Conservation (phyloP, 2,888 invertebrate species). For the Amblyjoppa proteus region DNA sequence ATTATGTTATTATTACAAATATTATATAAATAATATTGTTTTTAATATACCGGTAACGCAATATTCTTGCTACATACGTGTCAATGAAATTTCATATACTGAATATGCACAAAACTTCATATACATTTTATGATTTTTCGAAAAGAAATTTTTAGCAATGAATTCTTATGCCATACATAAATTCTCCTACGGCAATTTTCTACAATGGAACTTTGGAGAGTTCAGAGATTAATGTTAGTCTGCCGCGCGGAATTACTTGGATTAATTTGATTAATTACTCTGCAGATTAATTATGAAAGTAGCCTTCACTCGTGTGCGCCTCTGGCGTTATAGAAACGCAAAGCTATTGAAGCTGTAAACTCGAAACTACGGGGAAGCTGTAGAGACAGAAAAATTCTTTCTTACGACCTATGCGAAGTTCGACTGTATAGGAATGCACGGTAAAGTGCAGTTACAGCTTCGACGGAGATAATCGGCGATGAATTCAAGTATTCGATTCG, state of each 20-base stretch:
- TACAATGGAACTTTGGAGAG: neutral
- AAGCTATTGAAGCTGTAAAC: neutral
- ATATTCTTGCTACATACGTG: too few relatives aligned
- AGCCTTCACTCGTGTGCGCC: neutral
- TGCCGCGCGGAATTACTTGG: neutral
- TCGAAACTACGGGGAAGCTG: neutral
- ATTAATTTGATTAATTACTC: neutral
- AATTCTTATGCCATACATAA: neutral
- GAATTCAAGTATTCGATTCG: slow-evolving; percentile 64
- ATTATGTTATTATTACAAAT: too few relatives aligned
- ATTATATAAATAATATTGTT: too few relatives aligned
- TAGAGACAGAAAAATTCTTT: neutral
- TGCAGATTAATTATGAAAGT: neutral
- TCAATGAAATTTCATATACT: too few relatives aligned
- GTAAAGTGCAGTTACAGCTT: neutral
- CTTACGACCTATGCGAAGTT: neutral
- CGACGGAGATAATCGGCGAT: slow-evolving; percentile 58
- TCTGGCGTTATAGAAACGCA: neutral
- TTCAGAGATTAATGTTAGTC: neutral
- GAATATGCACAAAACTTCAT: too few relatives aligned
- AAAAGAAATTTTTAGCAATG: too few relatives aligned
- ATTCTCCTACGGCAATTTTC: neutral
- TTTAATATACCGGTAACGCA: too few relatives aligned
- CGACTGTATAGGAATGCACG: neutral
- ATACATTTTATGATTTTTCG: too few relatives aligned